Evolutionary conservation across 2,888 invertebrate genomes (phyloP).

Genomic region (Lepidocyrtinus sp.): DNA sequence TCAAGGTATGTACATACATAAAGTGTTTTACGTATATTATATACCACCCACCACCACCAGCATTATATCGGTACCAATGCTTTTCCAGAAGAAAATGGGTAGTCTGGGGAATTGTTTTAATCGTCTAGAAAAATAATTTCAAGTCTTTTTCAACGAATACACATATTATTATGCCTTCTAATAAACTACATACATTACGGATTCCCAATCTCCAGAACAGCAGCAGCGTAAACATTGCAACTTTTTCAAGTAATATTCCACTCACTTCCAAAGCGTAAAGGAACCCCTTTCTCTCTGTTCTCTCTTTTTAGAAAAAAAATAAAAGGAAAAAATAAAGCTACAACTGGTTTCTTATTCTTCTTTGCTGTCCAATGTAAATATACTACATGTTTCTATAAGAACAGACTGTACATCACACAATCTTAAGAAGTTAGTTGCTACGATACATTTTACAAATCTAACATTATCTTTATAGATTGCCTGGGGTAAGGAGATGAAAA

Average conservation of each 20-base stretch:
- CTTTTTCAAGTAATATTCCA: constrained; percentile 25
- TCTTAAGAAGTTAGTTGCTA: too few species aligned
- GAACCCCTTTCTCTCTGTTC: constrained; percentile 50
- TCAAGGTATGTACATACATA: too few species aligned
- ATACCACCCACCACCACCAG: neutral
- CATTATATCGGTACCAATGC: neutral
- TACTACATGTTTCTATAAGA: neutral
- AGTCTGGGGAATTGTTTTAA: neutral
- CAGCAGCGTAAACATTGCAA: constrained; percentile 54
- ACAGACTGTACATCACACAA: neutral
- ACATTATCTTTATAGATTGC: too few species aligned
- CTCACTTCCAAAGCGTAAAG: neutral
- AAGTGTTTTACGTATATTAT: neutral
- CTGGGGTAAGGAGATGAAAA: too few species aligned
- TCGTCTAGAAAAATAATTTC: neutral
- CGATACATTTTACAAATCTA: too few species aligned
- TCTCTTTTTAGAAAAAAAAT: constrained; percentile 45
- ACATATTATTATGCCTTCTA: neutral
- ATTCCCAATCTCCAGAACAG: constrained; percentile 56
- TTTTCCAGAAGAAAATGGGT: neutral
- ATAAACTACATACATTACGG: constrained; percentile 17
- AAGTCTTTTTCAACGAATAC: neutral
- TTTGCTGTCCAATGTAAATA: neutral
- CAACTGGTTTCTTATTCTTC: neutral
- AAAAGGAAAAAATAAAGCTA: constrained; percentile 29